phyloP scores from a whole-genome alignment of 2,113 vertebrate species.

The Martes martes region DNA sequence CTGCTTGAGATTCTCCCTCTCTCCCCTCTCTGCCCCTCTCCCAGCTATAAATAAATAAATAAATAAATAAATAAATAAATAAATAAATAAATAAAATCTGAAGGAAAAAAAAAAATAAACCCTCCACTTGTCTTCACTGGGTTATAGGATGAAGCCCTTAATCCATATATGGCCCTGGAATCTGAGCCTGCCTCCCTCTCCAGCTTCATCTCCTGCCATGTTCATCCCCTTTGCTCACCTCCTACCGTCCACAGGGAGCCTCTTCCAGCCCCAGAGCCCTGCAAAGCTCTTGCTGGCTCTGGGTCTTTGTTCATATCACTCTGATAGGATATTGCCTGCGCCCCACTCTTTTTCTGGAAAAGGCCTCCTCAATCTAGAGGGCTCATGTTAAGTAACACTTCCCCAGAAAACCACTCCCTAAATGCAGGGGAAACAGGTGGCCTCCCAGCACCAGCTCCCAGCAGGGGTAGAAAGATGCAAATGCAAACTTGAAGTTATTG shows the following conservation, averaged over 20 bases:
- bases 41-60: background rate
- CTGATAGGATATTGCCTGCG: background rate
- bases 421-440: background rate
- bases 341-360: background rate
- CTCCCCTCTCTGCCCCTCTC: background rate
- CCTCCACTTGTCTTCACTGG: background rate
- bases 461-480: slow-evolving; percentile 18
- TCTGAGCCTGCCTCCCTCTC: background rate
- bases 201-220: background rate
- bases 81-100: background rate
- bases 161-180: too few relatives aligned
- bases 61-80: background rate
- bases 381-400: background rate
- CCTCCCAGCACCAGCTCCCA: background rate
- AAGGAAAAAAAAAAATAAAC: background rate
- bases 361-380: background rate
- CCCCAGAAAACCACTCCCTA: background rate
- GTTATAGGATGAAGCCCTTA: background rate
- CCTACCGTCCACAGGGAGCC: background rate
- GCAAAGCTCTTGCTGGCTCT: background rate
- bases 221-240: background rate
- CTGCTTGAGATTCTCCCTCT: background rate
- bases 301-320: background rate
- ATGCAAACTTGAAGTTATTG: slow-evolving; percentile 43
- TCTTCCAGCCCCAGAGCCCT: background rate